phyloP scores from a whole-genome alignment of 2,113 vertebrate species.

The Trichechus manatus region DNA sequence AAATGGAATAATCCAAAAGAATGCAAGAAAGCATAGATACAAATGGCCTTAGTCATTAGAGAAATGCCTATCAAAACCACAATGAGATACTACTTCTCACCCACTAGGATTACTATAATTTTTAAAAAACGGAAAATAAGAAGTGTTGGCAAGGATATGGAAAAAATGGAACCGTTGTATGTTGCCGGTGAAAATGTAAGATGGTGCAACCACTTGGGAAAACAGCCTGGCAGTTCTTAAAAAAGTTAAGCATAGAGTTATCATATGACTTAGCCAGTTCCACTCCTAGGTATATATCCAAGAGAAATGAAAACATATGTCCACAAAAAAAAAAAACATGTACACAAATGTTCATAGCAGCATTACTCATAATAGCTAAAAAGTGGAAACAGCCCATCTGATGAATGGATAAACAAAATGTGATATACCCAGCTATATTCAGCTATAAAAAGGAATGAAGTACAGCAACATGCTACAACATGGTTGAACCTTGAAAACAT shows the following conservation, averaged over 20 bases:
- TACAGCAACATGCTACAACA: not conserved
- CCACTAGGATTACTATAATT: not conserved
- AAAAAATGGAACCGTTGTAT: constrained; percentile 32
- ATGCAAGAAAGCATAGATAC: not conserved
- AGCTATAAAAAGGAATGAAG: not conserved
- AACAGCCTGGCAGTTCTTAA: not conserved
- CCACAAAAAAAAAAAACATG: not conserved
- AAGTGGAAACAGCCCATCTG: not conserved
- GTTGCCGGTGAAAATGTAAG: not conserved
- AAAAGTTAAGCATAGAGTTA: constrained; percentile 54
- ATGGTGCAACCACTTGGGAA: not conserved
- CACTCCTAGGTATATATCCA: not conserved
- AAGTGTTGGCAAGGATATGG: not conserved
- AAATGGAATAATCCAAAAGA: constrained; percentile 53
- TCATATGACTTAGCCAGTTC: not conserved
- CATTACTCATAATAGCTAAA: not conserved
- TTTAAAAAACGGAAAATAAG: not conserved
- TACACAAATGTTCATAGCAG: not conserved
- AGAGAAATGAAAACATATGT: not conserved
- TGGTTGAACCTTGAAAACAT: not conserved
- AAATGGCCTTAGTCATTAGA: constrained; percentile 16
- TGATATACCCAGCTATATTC: not conserved
- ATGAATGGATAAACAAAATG: not conserved
- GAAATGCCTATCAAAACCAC: constrained; percentile 8
- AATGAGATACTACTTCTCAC: constrained; percentile 13